Evolutionary conservation across 2,113 vertebrate species (phyloP), one percentile per base, ranked within the genome.

Genomic region (Poecilia latipinna): DNA sequence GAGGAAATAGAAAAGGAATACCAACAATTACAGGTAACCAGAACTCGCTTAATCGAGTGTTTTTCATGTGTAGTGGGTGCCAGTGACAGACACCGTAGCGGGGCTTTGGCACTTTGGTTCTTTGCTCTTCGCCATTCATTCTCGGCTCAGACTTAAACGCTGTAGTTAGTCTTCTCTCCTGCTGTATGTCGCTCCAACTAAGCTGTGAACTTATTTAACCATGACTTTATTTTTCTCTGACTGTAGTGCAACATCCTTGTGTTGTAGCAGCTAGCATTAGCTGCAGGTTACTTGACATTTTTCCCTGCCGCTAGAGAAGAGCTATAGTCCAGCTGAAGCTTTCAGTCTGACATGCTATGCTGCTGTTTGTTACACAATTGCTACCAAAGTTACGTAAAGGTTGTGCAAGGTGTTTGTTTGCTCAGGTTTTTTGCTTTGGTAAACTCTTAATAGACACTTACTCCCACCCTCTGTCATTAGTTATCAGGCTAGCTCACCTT

Each of bases 1-100:
- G 88, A 89, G 17, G 96, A 96, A 86, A 95, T 97, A 72, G 96
- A 98, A 22, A 89, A 91, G 74, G 97, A 97, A 89, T 97, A 97
- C 88, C 95, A 95, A 89, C 96, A 97, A 84, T 87, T 98, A 61
- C 97, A 98, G 96, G 97, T 97, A 82, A 91, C 0, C 17, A 2
- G n/a, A 1, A 12, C 29, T 33, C 42, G n/a, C 15, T n/a, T 8
- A 35, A 51, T 61, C 8, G 22, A 64, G 26, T 4, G 8, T 17
- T 10, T 0, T 51, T 28, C 4, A 44, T 31, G 64, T 28, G 66
- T n/a, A 65, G 62, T 28, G 68, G 70, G 62, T 70, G 65, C n/a
- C 54, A 74, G 69, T 67, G 80, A 68, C 68, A 48, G 76, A 44
- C 7, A 57, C 44, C 24, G 62, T 19, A n/a, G 65, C 13, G 57